Evolutionary conservation across 2,888 invertebrate species (phyloP).

Genomic region (Caenorhabditis japonica): DNA sequence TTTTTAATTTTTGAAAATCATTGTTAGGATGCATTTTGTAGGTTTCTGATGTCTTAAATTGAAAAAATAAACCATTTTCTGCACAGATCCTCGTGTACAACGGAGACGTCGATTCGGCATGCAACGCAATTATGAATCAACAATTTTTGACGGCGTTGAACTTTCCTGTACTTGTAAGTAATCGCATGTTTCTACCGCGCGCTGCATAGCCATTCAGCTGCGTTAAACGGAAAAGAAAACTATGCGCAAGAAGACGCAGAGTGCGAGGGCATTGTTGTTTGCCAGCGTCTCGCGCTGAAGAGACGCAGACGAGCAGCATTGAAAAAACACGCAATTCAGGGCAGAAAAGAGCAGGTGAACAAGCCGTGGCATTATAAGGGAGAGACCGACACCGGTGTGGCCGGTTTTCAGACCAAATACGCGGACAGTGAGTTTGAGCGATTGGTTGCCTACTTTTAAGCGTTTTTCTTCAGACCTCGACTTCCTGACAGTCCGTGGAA

Average conservation of each 20-base stretch:
- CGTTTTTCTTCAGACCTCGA: conserved; percentile 56
- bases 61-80: no score
- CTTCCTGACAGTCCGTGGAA: conserved; percentile 66
- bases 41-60: no score
- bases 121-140: conserved; percentile 79
- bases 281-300: no score
- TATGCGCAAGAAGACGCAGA: no score
- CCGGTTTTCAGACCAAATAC: conserved; percentile 54
- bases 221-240: no score
- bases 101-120: conserved; percentile 80
- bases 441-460: conserved; percentile 1
- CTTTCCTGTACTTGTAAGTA: conserved; percentile 54
- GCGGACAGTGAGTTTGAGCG: no score
- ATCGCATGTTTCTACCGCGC: no score
- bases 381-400: conserved; percentile 49
- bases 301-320: no score
- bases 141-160: conserved; percentile 66
- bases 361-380: conserved; percentile 55
- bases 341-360: conserved; percentile 45
- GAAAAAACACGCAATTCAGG: no score
- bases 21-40: no score
- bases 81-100: conserved; percentile 79
- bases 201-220: conserved; percentile 5
- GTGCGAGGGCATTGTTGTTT: no score
- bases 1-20: no score